Conservation (phyloP, 1,140 invertebrate species). For the Drosophila burlai region DNA sequence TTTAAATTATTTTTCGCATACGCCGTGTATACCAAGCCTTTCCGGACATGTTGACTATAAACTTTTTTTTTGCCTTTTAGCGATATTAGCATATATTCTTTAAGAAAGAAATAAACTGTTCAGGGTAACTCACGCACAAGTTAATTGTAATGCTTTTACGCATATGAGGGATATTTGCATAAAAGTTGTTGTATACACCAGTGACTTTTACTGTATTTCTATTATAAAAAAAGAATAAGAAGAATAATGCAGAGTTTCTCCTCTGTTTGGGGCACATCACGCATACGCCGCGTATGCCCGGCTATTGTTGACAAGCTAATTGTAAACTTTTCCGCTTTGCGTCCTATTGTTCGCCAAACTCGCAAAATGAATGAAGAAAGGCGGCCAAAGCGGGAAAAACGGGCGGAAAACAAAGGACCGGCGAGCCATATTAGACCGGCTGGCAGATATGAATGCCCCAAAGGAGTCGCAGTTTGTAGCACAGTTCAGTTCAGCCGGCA, state of each 20-base stretch:
- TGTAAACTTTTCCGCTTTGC: conserved; percentile 71
- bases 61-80: conserved; percentile 1
- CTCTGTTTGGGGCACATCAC: conserved; percentile 33
- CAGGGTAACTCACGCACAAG: background rate
- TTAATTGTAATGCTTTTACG: conserved; percentile 9
- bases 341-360: conserved; percentile 34
- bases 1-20: conserved; percentile 4
- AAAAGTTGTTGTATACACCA: conserved; percentile 4
- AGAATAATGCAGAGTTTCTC: background rate
- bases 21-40: background rate
- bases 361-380: background rate
- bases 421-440: conserved; percentile 41
- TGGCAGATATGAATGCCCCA: conserved; percentile 51
- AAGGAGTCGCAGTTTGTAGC: conserved; percentile 23
- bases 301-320: conserved; percentile 72
- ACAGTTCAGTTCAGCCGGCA: conserved; percentile 21
- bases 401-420: conserved; percentile 23
- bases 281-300: conserved; percentile 49
- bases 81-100: conserved; percentile 6
- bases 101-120: background rate
- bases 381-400: conserved; percentile 1
- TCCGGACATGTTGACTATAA: background rate
- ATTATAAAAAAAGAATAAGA: background rate
- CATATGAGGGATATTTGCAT: conserved; percentile 9
- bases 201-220: background rate